Base-by-base conservation (phyloP, 2,113 vertebrate genomes). In the Rafetus swinhoei region DNA sequence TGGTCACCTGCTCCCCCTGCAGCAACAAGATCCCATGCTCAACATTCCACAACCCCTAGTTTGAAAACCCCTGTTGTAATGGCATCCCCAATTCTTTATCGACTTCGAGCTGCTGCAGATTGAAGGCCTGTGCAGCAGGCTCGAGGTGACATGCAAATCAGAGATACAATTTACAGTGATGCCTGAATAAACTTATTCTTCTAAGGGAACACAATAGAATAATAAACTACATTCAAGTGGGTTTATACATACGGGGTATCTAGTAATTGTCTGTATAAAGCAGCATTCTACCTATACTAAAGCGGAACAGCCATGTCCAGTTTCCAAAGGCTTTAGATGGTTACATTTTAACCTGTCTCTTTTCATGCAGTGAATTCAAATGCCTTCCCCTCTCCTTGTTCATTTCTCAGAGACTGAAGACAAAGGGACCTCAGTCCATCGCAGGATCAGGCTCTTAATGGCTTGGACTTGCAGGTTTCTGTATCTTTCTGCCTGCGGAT, bases 381-480 rank as follows among this genome's bases (percentile, higher is more conserved):
- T 87, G 45, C 11, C 72, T 1, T 1, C 9, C 1, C 83, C 82
- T 92, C 91, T 4, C 50, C 24, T 35, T 13, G 13, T 89, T 81
- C 59, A 93, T 93, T 79, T 89, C 27, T 72, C 90, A 4, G 32
- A 74, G 62, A 88, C 21, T 77, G 32, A 87, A 81, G 76, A 85
- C 94, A 82, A 86, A 81, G 90, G 82, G 88, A 13, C 85, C 91
- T 93, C 86, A 62, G 88, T 86, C 89, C 82, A 91, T 79, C 9
- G 87, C 93, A 93, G 95, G 93, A 96, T 93, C 90, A 93, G 86
- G n/a, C n/a, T 21, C 72, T 76, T 1, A 1, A 83, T 88, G 84
- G 86, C 83, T 79, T 93, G 59, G 50, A 39, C 69, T 76, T 29
- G 95, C 59, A 60, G 29, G 12, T 57, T 50, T 93, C 90, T 96